A percentile compares a stretch with the other conserved stretches of the same genome.
phyloP scores from a whole-genome alignment of 1,140 invertebrate genomes.

The Drosophila burlai region DNA sequence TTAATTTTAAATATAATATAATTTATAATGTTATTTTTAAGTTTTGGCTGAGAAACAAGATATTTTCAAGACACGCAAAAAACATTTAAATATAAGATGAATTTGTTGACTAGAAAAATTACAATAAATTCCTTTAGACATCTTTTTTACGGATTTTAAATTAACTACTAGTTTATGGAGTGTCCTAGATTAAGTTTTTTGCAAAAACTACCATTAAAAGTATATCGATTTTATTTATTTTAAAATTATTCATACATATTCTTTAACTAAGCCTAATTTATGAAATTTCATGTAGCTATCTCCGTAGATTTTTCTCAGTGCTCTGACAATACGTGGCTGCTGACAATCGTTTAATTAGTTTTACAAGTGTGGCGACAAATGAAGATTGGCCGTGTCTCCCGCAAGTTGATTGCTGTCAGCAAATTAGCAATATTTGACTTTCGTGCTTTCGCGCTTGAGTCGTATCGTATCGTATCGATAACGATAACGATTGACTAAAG shows the following conservation, averaged over 20 bases:
- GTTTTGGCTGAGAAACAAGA: too few relatives aligned
- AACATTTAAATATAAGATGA: too few relatives aligned
- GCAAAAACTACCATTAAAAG: not conserved
- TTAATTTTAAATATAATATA: not conserved
- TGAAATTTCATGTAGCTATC: not conserved
- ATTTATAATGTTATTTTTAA: too few relatives aligned
- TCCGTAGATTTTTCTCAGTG: not conserved
- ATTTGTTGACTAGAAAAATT: too few relatives aligned
- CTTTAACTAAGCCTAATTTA: rapidly evolving
- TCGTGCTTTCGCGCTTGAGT: not conserved
- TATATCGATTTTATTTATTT: not conserved
- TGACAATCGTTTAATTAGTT: conserved; percentile 67
- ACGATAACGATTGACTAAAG: conserved; percentile 47
- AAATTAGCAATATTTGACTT: conserved; percentile 50
- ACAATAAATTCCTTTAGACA: too few relatives aligned
- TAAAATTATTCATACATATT: too few relatives aligned
- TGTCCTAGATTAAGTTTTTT: not conserved
- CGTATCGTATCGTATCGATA: conserved; percentile 28
- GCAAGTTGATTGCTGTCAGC: conserved; percentile 47
- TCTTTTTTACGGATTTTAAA: not conserved
- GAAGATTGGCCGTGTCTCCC: conserved; percentile 30
- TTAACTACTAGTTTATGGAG: not conserved
- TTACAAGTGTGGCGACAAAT: conserved; percentile 61
- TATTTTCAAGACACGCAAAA: too few relatives aligned
- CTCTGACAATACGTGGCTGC: conserved; percentile 30